Evolutionary conservation across 2,113 vertebrate genomes (phyloP).

Genomic region (Mionectes macconnelli): DNA sequence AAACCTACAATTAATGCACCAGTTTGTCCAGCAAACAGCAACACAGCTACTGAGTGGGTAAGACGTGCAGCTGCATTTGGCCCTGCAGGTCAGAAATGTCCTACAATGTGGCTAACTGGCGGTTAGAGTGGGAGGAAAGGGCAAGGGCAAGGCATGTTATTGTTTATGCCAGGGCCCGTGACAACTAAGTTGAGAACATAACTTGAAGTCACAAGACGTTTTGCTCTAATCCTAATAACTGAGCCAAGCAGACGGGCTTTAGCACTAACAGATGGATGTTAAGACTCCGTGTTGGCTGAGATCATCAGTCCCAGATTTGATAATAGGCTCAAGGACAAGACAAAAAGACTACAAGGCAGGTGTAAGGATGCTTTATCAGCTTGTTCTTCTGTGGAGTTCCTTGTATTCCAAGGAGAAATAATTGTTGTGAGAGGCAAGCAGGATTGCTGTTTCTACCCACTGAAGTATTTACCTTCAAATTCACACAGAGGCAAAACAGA

Average conservation of each 20-base stretch:
- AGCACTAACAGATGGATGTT: constrained; percentile 30
- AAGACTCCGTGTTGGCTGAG: constrained; percentile 20
- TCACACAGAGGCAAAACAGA: not conserved
- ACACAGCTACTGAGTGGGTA: not conserved
- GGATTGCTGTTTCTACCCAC: not conserved
- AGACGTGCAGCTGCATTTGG: not conserved
- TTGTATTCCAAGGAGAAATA: not conserved
- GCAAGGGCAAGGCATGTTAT: not conserved
- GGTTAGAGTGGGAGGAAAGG: not conserved
- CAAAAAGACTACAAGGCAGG: not conserved
- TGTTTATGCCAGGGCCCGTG: not conserved
- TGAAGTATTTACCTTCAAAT: not conserved
- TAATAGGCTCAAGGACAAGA: constrained; percentile 39
- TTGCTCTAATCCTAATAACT: constrained; percentile 49
- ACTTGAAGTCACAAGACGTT: constrained; percentile 37
- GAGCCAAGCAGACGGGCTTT: constrained; percentile 22
- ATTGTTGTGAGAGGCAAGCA: not conserved
- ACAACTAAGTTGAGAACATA: not conserved
- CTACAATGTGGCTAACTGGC: not conserved
- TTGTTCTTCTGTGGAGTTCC: not conserved
- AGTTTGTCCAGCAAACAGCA: not conserved
- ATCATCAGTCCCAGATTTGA: constrained; percentile 10
- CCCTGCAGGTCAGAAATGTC: not conserved
- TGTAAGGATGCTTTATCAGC: not conserved
- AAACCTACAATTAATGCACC: not conserved